phyloP scores from a whole-genome alignment of 2,797 vertebrate genomes.

The Sebastes reedi region DNA sequence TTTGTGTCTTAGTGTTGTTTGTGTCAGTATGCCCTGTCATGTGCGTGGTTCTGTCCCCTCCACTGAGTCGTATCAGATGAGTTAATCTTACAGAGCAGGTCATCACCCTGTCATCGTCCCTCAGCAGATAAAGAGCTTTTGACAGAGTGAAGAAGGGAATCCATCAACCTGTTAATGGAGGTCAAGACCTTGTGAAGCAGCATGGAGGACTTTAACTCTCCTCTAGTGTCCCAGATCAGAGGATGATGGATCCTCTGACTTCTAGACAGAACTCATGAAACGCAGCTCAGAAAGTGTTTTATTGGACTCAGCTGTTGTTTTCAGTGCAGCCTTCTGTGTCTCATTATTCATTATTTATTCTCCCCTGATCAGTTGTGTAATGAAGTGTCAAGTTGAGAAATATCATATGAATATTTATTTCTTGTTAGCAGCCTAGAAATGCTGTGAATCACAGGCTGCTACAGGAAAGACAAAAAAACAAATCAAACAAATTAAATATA shows the following conservation, averaged over 20 bases:
- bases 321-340: background rate
- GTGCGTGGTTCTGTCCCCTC: background rate
- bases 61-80: background rate
- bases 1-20: background rate
- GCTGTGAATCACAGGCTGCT: background rate
- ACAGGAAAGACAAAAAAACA: background rate
- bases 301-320: background rate
- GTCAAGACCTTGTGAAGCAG: background rate
- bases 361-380: background rate
- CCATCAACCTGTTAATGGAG: constrained; percentile 27
- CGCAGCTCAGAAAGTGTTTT: background rate
- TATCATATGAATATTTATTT: background rate
- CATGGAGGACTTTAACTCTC: background rate
- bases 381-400: background rate
- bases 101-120: background rate
- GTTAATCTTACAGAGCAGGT: background rate
- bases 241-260: background rate
- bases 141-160: background rate
- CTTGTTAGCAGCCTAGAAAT: background rate
- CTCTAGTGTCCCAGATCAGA: background rate
- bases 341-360: background rate
- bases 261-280: background rate
- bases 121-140: constrained; percentile 3
- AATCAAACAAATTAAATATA: background rate
- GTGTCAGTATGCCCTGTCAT: background rate